Conservation (phyloP, 2,113 vertebrate species). For the Phrynocephalus versicolor region DNA sequence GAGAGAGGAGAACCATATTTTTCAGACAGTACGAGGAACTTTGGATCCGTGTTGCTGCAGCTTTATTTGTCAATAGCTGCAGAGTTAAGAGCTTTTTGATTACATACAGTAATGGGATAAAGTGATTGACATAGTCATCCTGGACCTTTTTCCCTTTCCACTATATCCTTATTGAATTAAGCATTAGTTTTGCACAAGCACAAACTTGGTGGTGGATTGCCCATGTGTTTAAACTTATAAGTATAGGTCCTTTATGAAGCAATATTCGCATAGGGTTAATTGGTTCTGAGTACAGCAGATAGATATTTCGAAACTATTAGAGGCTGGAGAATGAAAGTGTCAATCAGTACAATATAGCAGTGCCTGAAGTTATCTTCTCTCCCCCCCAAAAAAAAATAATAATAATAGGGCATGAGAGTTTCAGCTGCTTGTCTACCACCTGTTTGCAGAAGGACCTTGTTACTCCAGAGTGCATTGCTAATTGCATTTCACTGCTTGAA, state of each 20-base stretch:
- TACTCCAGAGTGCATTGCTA: constrained; percentile 50
- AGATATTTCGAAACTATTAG: constrained; percentile 28
- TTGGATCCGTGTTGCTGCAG: neutral
- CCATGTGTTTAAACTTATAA: neutral
- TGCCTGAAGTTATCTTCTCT: constrained; percentile 41
- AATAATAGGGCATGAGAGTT: constrained; percentile 27
- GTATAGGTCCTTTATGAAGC: neutral
- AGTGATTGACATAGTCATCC: neutral
- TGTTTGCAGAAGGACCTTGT: constrained; percentile 51
- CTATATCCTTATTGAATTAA: neutral
- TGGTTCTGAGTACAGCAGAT: neutral
- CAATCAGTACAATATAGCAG: constrained; percentile 5
- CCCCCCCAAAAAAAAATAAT: too few relatives aligned
- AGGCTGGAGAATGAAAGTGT: constrained; percentile 30
- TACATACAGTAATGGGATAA: neutral
- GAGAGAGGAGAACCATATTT: neutral
- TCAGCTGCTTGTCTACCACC: constrained; percentile 43
- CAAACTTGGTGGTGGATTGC: neutral
- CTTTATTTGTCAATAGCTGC: neutral
- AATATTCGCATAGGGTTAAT: neutral
- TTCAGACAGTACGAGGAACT: neutral
- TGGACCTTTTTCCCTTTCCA: neutral
- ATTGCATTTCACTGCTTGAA: constrained; percentile 58
- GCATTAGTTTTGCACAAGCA: too few relatives aligned
- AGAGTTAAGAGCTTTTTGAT: neutral